Percentiles rank a stretch among this genome's conserved stretches.
These are phyloP conservation scores for Tridacna gigas DNA, from an alignment of 2,888 invertebrate genomes.

Conservation along the genomic window DNA sequence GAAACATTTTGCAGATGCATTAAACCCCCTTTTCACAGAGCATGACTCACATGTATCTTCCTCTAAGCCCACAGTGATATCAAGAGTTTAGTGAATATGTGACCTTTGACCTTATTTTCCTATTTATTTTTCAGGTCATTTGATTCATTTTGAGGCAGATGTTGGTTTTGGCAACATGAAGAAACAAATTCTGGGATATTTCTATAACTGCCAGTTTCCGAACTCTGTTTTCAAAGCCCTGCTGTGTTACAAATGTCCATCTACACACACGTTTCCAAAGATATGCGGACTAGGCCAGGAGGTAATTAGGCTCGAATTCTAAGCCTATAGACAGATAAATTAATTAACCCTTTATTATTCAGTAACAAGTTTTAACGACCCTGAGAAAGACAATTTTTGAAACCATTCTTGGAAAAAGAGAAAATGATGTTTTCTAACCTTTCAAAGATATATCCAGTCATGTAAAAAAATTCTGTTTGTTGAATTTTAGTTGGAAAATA, in stretches of 20 bases:
- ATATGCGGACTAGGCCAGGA: slow-evolving; percentile 73
- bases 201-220: slow-evolving; percentile 81
- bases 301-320: slow-evolving; percentile 51
- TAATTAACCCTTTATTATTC: too few relatives aligned
- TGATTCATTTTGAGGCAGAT: slow-evolving; percentile 78
- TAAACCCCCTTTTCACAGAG: too few relatives aligned
- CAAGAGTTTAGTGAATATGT: too few relatives aligned
- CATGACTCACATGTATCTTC: too few relatives aligned
- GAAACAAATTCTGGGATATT: slow-evolving; percentile 70
- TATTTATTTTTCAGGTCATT: slow-evolving; percentile 70
- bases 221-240: slow-evolving; percentile 76
- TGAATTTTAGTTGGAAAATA: too few relatives aligned
- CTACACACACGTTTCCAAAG: slow-evolving; percentile 43
- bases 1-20: too few relatives aligned
- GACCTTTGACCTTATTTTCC: neutral
- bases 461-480: too few relatives aligned
- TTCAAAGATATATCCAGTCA: neutral
- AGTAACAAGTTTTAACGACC: too few relatives aligned
- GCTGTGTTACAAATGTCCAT: slow-evolving; percentile 73
- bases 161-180: slow-evolving; percentile 73
- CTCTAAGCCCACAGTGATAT: too few relatives aligned
- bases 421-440: neutral
- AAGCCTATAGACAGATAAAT: too few relatives aligned
- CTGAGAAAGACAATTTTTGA: neutral
- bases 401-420: neutral